A percentile compares a stretch with the other conserved stretches of the same genome.
Evolutionary conservation across 2,113 vertebrate species (phyloP).

Genomic region (Malurus cyaneus): DNA sequence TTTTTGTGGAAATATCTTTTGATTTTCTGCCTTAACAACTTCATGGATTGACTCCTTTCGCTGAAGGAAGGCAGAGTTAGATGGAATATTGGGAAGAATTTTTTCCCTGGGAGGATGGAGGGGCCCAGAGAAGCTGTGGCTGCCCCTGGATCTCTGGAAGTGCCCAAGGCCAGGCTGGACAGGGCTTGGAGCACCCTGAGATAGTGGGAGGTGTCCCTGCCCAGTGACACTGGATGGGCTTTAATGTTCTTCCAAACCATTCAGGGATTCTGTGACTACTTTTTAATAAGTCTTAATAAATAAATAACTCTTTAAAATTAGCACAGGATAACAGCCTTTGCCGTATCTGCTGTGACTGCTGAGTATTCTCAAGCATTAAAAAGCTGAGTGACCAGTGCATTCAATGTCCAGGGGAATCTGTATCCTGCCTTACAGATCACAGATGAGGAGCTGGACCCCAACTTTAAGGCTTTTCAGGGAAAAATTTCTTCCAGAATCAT

Average conservation of each 20-base stretch:
- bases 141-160: not conserved
- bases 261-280: not conserved
- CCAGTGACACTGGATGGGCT: fast-evolving
- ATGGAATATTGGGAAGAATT: not conserved
- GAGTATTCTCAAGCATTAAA: not conserved
- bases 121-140: not conserved
- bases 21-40: not conserved
- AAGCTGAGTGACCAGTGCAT: not conserved
- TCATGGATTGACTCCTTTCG: not conserved
- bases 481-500: not conserved
- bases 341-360: not conserved
- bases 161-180: fast-evolving
- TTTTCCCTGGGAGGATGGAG: fast-evolving
- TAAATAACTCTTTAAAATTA: not conserved
- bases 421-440: not conserved
- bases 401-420: not conserved
- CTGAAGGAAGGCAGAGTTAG: fast-evolving
- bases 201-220: not conserved
- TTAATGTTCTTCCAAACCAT: no score
- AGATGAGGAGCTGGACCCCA: not conserved
- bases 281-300: not conserved
- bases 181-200: not conserved
- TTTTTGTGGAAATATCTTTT: not conserved
- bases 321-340: not conserved
- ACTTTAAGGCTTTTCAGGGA: not conserved